Evolutionary conservation across 37 sponge, comb jelly and placozoan species (phyloP).

Genomic region (Eunapius fragilis): DNA sequence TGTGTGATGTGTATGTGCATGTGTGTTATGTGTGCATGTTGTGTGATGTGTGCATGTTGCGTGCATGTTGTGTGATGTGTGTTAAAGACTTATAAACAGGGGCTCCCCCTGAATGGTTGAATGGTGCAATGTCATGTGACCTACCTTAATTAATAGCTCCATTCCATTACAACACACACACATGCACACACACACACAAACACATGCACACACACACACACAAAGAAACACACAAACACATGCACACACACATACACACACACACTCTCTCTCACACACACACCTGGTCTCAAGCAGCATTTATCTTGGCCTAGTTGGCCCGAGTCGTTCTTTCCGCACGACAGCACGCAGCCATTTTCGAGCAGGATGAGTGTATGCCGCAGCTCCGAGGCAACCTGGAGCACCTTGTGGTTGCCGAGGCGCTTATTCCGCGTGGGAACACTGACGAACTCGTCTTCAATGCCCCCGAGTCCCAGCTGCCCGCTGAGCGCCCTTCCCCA

Average conservation of each 20-base stretch:
- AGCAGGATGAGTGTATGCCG: slow-evolving; percentile 59
- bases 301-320: slow-evolving; percentile 71
- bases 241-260: background rate
- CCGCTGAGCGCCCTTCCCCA: slow-evolving; percentile 72
- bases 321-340: slow-evolving; percentile 70
- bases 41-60: background rate
- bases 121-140: too few species aligned
- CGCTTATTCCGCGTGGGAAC: slow-evolving; percentile 42
- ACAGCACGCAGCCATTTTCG: slow-evolving; percentile 42
- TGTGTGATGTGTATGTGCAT: background rate
- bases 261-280: slow-evolving; percentile 10
- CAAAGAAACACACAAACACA: background rate
- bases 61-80: background rate
- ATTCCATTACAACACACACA: too few species aligned
- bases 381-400: slow-evolving; percentile 43
- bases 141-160: too few species aligned
- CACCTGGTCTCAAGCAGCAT: slow-evolving; percentile 49
- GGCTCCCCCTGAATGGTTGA: too few species aligned
- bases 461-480: slow-evolving; percentile 81
- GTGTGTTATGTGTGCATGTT: background rate
- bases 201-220: background rate
- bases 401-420: slow-evolving; percentile 1
- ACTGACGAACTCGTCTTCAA: slow-evolving; percentile 30
- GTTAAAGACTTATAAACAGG: too few species aligned
- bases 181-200: background rate